Base-by-base conservation (phyloP, 2,888 invertebrate species). In the Andrena minutula region DNA sequence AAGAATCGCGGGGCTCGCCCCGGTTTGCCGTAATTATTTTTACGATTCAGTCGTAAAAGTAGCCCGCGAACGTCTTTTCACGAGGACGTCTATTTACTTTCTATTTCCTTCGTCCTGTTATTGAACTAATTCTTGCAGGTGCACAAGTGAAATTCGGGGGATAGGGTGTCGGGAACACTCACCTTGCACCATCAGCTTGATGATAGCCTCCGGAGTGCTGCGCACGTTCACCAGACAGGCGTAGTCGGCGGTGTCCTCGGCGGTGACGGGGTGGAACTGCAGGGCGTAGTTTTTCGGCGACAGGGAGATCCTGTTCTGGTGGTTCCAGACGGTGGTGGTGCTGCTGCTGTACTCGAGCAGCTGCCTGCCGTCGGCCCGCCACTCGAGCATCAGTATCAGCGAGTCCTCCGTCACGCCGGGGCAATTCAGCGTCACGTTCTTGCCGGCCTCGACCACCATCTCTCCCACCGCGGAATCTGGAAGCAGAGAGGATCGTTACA, bases 101-200 rank as follows among this genome's bases (percentile, higher is more conserved):
- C 12, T 41, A 16, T 41, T 41, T 41, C 41, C 16, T 16, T 1
- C 41, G 41, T 16, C 23, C 1, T 56, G 2, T 8, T 26, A 26
- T 0, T 2, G 23, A 10, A 53, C 41, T 16, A 16, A 41, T 41
- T 41, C 16, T 1, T 4, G 16, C 12, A 16, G 1, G 41, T 41
- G 41, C 16, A 1, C 41, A 16, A 41, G 41, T 41, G 41, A 41
- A 16, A 41, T 5, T 16, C 16, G 16, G 16, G 41, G 0, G 1
- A 10, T 0, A 20, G n/a, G n/a, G 20, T 5, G 5, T 58, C 41
- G 28, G n/a, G n/a, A 12, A 56, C 26, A 84, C 95, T 95, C 94
- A 96, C 96, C 96, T 95, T 96, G 95, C 78, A 96, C 96, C 87
- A 96, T 94, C 88, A 96, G 95, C 90, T 95, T 95, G 84, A 96